Evolutionary conservation across 2,113 vertebrate species (phyloP).

Genomic region (Zonotrichia leucophrys): DNA sequence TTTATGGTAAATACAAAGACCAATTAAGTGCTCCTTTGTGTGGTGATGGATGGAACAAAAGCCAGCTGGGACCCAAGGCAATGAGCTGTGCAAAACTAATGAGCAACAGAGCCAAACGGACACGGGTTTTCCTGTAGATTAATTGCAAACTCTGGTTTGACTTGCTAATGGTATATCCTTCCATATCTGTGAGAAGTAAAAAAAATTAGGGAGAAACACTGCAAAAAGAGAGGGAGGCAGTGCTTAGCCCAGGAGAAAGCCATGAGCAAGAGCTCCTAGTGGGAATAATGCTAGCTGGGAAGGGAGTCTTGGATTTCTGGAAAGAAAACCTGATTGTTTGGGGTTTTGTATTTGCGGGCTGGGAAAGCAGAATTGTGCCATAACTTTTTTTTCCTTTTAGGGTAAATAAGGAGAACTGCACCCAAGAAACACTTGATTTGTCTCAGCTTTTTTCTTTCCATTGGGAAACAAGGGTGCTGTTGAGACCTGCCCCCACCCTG

Average conservation of each 20-base stretch:
- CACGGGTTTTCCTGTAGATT: not conserved
- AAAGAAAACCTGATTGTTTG: not conserved
- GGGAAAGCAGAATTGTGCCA: not conserved
- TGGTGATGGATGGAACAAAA: constrained; percentile 15
- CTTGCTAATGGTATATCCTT: not conserved
- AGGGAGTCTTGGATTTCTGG: not conserved
- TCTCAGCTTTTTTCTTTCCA: not conserved
- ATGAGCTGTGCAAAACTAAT: not conserved
- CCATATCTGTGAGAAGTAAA: not conserved
- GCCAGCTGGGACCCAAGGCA: not conserved
- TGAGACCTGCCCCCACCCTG: not conserved
- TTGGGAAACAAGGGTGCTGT: not conserved
- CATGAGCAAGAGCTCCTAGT: not conserved
- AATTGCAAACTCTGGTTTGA: not conserved
- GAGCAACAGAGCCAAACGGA: not conserved
- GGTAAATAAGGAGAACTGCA: not conserved
- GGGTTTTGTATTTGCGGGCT: not conserved
- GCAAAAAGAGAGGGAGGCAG: not conserved
- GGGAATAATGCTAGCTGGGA: not conserved
- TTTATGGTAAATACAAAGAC: constrained; percentile 13
- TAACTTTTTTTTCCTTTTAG: fast-evolving
- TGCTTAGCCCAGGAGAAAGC: not conserved
- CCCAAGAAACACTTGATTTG: not conserved
- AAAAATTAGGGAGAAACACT: not conserved
- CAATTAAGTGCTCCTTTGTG: constrained; percentile 50